phyloP scores from a whole-genome alignment of 2,797 vertebrate species.

The Paramormyrops hopkinsi region DNA sequence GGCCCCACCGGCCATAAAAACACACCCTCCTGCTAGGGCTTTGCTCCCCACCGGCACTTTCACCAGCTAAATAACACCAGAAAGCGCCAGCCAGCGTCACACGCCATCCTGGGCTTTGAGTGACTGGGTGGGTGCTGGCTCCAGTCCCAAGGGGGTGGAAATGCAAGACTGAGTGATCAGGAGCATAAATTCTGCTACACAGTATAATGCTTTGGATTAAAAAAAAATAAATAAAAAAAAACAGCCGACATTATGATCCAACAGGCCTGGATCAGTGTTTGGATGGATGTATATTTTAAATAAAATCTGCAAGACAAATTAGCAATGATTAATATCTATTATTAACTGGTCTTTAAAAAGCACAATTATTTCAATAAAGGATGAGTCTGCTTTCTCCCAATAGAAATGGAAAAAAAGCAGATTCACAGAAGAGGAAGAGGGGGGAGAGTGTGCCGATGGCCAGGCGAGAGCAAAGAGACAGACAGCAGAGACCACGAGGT shows the following conservation, averaged over 20 bases:
- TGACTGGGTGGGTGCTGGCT: not conserved
- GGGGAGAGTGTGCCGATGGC: not conserved
- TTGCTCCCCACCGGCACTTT: not conserved
- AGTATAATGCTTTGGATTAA: not conserved
- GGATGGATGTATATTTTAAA: not conserved
- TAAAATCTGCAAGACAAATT: not conserved
- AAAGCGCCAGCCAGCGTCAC: not conserved
- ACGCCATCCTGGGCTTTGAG: not conserved
- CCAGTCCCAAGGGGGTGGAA: not conserved
- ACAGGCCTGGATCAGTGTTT: not conserved
- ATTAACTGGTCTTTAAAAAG: not conserved
- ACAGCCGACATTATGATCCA: not conserved
- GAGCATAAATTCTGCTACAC: not conserved
- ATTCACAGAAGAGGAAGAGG: not conserved
- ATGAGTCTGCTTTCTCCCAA: not conserved
- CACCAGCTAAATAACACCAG: not conserved
- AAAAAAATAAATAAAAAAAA: not conserved
- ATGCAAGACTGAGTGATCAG: not conserved
- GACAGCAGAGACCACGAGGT: constrained; percentile 8
- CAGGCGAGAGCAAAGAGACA: constrained; percentile 19
- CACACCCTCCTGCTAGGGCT: not conserved
- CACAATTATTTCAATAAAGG: not conserved
- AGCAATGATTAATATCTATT: not conserved
- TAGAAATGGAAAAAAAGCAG: not conserved
- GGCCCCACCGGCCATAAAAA: not conserved